Base-by-base conservation (phyloP, 2,113 vertebrate species). In the Anthoscopus minutus region DNA sequence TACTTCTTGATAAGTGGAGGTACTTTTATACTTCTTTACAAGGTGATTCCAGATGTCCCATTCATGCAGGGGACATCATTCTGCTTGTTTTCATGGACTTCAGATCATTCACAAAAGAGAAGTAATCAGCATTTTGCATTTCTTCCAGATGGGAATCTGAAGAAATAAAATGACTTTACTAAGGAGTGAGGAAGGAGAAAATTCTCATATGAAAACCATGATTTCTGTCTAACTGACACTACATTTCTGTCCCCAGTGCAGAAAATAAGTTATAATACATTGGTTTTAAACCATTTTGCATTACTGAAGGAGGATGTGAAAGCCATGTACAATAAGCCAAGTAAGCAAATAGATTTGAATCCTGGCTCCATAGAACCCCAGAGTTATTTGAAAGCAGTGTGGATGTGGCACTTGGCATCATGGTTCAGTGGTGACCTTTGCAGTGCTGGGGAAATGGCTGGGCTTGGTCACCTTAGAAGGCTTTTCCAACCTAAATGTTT, bases 1-100 rank as follows among this genome's bases (percentile, higher is more conserved):
- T 78, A 30, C 16, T 42, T 45, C 44, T 57, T 81, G 38, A 6
- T 80, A 65, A 78, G 15, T 44, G 10, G 13, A 84, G 20, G 3
- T 35, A 48, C 28, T 79, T 74, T 8, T 7, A 11, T 62, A 35
- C 76, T 88, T 51, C 48, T 94, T 79, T 35, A 50, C 47, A 64
- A 67, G 38, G 7, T 64, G 38, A 56, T 56, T 42, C 22, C 11
- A 28, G 47, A 66, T 58, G 13, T 81, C n/a, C 6, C 31, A 66
- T 31, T 17, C 5, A 25, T 5, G 9, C 58, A 10, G 5, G 15
- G 12, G 6, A 73, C 17, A 53, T 8, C 0, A 37, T 44, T 65
- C 16, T 74, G 30, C 28, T 14, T 4, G 1, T 81, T 73, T 54
- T 50, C 42, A 33, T 50, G 7, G 19, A 66, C 45, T 57, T 45